Evolutionary conservation across 2,797 vertebrate species (phyloP).

Genomic region (Coregonus ussuriensis): DNA sequence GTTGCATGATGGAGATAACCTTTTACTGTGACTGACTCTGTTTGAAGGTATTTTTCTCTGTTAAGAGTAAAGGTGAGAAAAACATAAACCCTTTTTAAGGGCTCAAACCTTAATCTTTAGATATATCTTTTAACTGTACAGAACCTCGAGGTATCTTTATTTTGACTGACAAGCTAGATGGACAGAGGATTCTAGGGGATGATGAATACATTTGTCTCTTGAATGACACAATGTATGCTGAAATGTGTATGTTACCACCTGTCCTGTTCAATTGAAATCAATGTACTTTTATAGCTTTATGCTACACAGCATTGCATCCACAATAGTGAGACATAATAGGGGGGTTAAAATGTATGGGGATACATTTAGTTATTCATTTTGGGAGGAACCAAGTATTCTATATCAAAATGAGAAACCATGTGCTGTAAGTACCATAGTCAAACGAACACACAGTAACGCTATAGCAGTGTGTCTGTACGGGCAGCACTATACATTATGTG

Average conservation of each 20-base stretch:
- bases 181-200: too few relatives aligned
- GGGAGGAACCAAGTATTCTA: conserved; percentile 20
- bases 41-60: conserved; percentile 49
- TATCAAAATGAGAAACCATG: conserved; percentile 10
- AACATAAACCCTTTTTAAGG: background rate
- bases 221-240: background rate
- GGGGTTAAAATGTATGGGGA: too few relatives aligned
- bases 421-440: conserved; percentile 13
- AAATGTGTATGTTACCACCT: too few relatives aligned
- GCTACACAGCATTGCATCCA: too few relatives aligned
- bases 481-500: conserved; percentile 24
- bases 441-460: conserved; percentile 11
- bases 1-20: conserved; percentile 51
- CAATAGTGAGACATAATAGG: too few relatives aligned
- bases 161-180: too few relatives aligned
- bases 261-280: too few relatives aligned
- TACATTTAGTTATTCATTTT: background rate
- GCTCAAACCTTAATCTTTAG: background rate
- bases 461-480: conserved; percentile 29
- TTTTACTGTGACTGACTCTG: conserved; percentile 47
- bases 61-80: conserved; percentile 40
- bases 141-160: too few relatives aligned
- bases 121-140: too few relatives aligned
- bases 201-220: background rate
- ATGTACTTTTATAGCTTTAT: too few relatives aligned